A percentile compares a stretch with the other conserved stretches of the same genome.
Conservation (phyloP, 1,140 invertebrate species). For the Papilio dardanus region DNA sequence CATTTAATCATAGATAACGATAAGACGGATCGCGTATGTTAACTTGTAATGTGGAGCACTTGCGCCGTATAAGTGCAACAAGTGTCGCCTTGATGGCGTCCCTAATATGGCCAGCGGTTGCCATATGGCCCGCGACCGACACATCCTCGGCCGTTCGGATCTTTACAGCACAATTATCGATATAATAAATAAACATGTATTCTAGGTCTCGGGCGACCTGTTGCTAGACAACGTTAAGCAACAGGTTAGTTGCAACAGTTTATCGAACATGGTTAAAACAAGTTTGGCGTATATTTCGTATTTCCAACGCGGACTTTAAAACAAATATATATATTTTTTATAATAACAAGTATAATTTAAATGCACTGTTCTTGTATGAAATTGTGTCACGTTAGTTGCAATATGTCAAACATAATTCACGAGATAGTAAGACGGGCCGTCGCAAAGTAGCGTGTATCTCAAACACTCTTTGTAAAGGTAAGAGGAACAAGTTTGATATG, state of each 20-base stretch:
- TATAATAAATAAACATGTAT: conserved; percentile 52
- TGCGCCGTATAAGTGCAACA: conserved; percentile 80
- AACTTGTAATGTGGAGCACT: conserved; percentile 72
- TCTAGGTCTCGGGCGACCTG: conserved; percentile 46
- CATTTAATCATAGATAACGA: conserved; percentile 55
- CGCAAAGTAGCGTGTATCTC: neutral
- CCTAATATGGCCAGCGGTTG: conserved; percentile 75
- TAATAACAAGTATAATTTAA: conserved; percentile 19
- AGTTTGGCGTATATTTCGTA: neutral
- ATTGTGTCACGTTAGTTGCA: conserved; percentile 17
- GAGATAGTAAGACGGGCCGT: conserved; percentile 45
- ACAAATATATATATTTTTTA: conserved; percentile 33
- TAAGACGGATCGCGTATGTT: conserved; percentile 57
- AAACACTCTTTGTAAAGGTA: conserved; percentile 18
- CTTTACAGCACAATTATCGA: conserved; percentile 57
- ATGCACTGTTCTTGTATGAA: conserved; percentile 39
- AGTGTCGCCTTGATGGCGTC: conserved; percentile 76
- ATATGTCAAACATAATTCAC: conserved; percentile 41
- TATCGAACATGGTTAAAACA: neutral
- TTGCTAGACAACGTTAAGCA: neutral
- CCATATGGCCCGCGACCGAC: conserved; percentile 73
- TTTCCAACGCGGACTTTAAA: conserved; percentile 35
- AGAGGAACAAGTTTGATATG: conserved; percentile 42
- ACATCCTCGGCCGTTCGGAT: conserved; percentile 30
- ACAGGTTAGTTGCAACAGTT: neutral